Evolutionary conservation across 2,113 vertebrate species (phyloP).

Genomic region (Myiopsitta monachus): DNA sequence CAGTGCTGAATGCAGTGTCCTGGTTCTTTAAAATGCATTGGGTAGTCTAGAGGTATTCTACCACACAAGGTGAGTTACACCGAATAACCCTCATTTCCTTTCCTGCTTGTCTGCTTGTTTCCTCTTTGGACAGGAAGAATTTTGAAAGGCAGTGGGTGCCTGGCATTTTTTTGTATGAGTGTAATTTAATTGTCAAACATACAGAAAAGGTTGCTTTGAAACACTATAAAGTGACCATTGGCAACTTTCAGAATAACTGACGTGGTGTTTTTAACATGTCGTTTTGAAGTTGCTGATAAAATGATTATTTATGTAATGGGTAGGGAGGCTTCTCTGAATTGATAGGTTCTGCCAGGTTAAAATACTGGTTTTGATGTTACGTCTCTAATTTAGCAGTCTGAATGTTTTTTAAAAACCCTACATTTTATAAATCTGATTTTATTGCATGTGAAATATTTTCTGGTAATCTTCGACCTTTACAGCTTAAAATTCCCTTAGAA

Average conservation of each 20-base stretch:
- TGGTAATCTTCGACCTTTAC: background rate
- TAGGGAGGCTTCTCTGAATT: background rate
- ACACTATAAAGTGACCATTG: slow-evolving; percentile 13
- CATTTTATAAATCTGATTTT: background rate
- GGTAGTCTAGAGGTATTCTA: background rate
- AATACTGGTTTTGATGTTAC: background rate
- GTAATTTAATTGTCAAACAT: background rate
- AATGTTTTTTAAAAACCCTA: background rate
- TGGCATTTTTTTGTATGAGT: slow-evolving; percentile 15
- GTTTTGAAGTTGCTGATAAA: background rate
- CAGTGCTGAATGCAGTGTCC: background rate
- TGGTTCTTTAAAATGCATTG: background rate
- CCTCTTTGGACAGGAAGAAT: background rate
- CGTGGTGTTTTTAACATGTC: background rate
- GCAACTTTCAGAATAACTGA: slow-evolving; percentile 13
- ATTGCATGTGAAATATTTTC: background rate
- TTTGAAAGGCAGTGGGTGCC: background rate
- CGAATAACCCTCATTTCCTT: background rate
- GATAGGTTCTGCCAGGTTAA: background rate
- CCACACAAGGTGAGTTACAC: background rate
- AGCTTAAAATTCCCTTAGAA: background rate
- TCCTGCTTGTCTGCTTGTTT: background rate
- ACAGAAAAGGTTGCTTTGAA: slow-evolving; percentile 13
- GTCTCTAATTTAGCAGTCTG: background rate
- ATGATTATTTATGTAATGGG: background rate